Conservation (phyloP, 2,113 vertebrate species). For the Ciconia boyciana region DNA sequence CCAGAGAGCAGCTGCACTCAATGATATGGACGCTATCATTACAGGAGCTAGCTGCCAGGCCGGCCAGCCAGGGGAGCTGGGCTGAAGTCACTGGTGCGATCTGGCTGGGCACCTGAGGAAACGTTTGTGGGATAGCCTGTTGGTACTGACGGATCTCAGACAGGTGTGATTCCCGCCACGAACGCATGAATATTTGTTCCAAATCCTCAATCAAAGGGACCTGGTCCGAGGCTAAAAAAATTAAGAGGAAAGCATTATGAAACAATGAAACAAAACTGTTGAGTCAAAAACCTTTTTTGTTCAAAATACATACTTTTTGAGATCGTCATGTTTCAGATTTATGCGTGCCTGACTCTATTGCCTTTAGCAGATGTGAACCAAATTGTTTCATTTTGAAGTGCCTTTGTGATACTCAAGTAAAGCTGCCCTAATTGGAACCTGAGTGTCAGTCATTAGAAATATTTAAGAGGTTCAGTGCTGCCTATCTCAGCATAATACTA, state of each 20-base stretch:
- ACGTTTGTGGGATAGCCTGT: conserved; percentile 74
- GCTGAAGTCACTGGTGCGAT: conserved; percentile 80
- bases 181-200: conserved; percentile 96
- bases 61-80: conserved; percentile 95
- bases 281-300: background rate
- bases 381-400: background rate
- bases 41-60: conserved; percentile 91
- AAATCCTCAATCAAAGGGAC: conserved; percentile 93
- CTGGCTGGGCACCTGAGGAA: conserved; percentile 68
- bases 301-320: background rate
- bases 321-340: background rate
- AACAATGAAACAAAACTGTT: background rate
- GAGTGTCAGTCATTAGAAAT: background rate
- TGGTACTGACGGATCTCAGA: conserved; percentile 92
- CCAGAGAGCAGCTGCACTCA: conserved; percentile 85
- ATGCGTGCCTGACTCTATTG: background rate
- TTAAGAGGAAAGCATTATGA: background rate
- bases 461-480: background rate
- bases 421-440: background rate
- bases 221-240: conserved; percentile 84
- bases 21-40: conserved; percentile 88
- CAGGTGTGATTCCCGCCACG: conserved; percentile 92
- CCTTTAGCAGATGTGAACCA: background rate
- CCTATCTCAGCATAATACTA: background rate
- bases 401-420: background rate